These are phyloP conservation scores for Gerris lacustris DNA, from an alignment of 2,888 invertebrate genomes.

Conservation along the genomic window DNA sequence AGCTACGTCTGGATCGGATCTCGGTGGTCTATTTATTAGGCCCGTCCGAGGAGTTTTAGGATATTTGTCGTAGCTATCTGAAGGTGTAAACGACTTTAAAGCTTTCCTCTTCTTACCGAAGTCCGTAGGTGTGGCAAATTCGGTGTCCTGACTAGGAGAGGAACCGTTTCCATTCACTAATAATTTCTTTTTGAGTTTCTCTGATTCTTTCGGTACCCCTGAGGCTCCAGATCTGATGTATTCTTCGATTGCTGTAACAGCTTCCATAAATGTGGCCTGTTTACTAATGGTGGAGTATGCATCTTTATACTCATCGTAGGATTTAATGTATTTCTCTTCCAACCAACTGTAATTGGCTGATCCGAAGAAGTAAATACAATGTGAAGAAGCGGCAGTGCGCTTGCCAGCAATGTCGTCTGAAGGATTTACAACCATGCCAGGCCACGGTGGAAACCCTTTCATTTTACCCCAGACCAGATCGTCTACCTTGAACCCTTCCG, in stretches of 20 bases:
- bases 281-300: neutral
- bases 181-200: neutral
- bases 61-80: neutral
- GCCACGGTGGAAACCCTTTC: constrained; percentile 2
- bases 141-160: neutral
- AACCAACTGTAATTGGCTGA: neutral
- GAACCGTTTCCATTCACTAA: neutral
- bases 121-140: neutral
- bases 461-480: constrained; percentile 7
- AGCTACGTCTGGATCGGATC: neutral
- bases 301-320: neutral
- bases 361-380: constrained; percentile 7
- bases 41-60: neutral
- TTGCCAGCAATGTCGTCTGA: neutral
- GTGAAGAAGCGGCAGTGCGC: neutral
- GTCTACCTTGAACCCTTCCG: neutral
- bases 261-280: neutral
- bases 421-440: neutral
- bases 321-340: neutral
- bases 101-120: neutral
- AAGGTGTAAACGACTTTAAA: neutral
- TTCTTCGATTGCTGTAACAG: neutral
- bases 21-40: neutral
- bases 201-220: neutral
- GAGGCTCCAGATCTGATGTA: neutral